Conservation (phyloP, 2,113 vertebrate genomes). For the Thryonomys swinderianus region DNA sequence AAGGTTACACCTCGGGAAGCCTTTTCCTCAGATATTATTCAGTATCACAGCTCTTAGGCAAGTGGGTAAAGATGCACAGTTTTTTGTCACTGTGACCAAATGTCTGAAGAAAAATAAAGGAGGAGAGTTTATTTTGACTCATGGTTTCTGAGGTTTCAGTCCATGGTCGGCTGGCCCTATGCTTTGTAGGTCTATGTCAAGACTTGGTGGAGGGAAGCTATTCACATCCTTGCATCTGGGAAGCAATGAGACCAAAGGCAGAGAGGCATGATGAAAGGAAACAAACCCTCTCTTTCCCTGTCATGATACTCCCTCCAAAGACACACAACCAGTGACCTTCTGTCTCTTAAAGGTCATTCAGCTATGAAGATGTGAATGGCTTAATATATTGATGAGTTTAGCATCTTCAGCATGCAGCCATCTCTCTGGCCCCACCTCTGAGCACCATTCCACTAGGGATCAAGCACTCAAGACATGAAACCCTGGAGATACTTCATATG, state of each 20-base stretch:
- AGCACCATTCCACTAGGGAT: neutral
- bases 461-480: neutral
- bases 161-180: neutral
- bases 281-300: too few relatives aligned
- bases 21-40: neutral
- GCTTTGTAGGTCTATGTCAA: neutral
- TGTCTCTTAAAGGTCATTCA: neutral
- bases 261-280: neutral
- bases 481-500: neutral
- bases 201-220: neutral
- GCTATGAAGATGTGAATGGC: neutral
- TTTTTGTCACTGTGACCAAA: neutral
- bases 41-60: neutral
- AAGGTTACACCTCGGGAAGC: neutral
- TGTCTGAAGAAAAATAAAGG: neutral
- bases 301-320: too few relatives aligned
- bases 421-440: neutral
- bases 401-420: neutral
- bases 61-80: neutral
- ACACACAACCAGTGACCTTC: too few relatives aligned
- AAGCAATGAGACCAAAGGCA: neutral
- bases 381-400: neutral
- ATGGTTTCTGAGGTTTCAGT: neutral
- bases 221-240: neutral
- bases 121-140: neutral